Evolutionary conservation across 2,113 vertebrate species (phyloP).

Genomic region (Aythya baeri): DNA sequence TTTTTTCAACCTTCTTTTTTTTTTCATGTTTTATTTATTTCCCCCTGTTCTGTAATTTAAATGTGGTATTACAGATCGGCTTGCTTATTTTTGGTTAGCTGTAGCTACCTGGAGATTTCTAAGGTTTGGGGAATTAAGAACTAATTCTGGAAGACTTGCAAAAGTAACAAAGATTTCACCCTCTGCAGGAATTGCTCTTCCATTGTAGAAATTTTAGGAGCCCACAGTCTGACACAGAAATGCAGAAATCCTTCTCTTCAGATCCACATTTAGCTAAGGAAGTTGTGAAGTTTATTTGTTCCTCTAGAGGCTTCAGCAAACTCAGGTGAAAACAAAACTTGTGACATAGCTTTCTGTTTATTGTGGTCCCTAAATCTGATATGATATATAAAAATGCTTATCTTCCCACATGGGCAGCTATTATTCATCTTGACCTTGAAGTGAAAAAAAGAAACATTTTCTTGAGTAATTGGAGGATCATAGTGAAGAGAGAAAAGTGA

Average conservation of each 20-base stretch:
- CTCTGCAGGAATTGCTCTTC: fast-evolving
- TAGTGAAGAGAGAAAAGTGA: neutral
- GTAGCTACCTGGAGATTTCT: neutral
- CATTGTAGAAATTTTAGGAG: neutral
- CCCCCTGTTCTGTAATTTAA: neutral
- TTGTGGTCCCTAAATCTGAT: neutral
- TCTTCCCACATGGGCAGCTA: neutral
- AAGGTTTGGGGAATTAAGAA: neutral
- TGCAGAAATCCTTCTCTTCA: neutral
- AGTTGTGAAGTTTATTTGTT: neutral
- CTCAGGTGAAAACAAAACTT: neutral
- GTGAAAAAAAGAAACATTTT: neutral
- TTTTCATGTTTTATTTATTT: neutral
- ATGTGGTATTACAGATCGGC: fast-evolving
- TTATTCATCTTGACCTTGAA: neutral
- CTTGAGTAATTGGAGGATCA: neutral
- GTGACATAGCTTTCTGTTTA: neutral
- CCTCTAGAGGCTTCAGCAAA: neutral
- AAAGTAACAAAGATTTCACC: neutral
- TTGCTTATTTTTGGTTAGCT: neutral
- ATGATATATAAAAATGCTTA: no score
- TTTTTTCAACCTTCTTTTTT: neutral
- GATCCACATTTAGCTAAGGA: neutral
- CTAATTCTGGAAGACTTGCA: neutral
- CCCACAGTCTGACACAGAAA: neutral